Evolutionary conservation across 2,113 vertebrate genomes (phyloP).

Genomic region (Euleptes europaea): DNA sequence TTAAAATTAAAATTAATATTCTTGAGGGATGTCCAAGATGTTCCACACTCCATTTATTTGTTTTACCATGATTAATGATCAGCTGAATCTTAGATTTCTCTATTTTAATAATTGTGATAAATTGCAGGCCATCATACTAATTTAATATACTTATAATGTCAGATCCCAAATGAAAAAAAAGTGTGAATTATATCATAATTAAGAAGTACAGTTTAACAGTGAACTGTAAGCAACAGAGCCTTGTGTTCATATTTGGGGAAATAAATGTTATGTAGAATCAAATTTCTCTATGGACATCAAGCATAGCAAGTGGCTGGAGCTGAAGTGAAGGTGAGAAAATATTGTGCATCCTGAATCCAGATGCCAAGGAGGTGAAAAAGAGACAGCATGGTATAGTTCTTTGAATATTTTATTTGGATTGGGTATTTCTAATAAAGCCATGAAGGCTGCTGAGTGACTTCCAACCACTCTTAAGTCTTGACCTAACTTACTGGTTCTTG

Average conservation of each 20-base stretch:
- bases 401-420: neutral
- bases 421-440: neutral
- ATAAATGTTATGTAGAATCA: neutral
- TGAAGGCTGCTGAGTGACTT: neutral
- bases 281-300: neutral
- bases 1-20: slow-evolving; percentile 56
- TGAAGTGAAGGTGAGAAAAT: too few species aligned
- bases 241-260: slow-evolving; percentile 13
- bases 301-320: too few species aligned
- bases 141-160: slow-evolving; percentile 64
- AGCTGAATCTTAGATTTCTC: slow-evolving; percentile 42
- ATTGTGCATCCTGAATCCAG: neutral
- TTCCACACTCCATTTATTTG: slow-evolving; percentile 55
- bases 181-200: slow-evolving; percentile 54
- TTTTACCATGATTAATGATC: slow-evolving; percentile 68
- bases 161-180: slow-evolving; percentile 57
- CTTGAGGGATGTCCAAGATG: slow-evolving; percentile 49
- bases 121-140: slow-evolving; percentile 52
- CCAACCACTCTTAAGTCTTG: neutral
- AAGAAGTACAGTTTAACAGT: slow-evolving; percentile 38
- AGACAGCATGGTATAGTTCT: neutral
- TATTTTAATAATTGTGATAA: slow-evolving; percentile 64
- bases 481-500: neutral
- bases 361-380: neutral
- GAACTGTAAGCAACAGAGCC: slow-evolving; percentile 26